Conservation (phyloP, 2,797 vertebrate genomes). For the Sebastes steindachneri region DNA sequence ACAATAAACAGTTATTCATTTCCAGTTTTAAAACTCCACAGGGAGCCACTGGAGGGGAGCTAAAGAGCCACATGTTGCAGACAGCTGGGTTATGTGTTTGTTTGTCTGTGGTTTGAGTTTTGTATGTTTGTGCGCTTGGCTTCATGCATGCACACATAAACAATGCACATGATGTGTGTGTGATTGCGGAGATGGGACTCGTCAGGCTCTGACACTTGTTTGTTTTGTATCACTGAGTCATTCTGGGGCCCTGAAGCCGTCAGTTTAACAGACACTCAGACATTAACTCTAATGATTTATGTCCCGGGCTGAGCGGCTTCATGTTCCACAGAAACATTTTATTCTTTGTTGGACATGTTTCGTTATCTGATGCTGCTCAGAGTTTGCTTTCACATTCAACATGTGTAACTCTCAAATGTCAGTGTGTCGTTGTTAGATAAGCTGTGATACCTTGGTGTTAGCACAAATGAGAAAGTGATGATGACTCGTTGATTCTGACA, state of each 20-base stretch:
- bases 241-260: constrained; percentile 14
- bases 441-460: neutral
- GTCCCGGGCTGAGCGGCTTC: neutral
- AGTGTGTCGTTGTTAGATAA: constrained; percentile 17
- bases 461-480: neutral
- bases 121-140: neutral
- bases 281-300: constrained; percentile 52
- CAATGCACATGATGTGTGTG: neutral
- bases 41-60: too few relatives aligned
- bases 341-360: constrained; percentile 16
- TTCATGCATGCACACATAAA: neutral
- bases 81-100: neutral
- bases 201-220: constrained; percentile 46
- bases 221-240: constrained; percentile 57
- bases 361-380: neutral
- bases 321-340: constrained; percentile 19
- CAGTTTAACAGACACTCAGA: constrained; percentile 36
- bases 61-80: too few relatives aligned
- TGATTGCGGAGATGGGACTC: neutral
- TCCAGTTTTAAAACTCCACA: too few relatives aligned
- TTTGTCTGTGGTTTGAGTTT: neutral
- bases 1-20: too few relatives aligned
- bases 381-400: constrained; percentile 14
- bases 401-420: constrained; percentile 1
- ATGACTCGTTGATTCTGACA: neutral